A percentile compares a stretch with the other conserved stretches of the same genome.
phyloP scores from a whole-genome alignment of 2,113 vertebrate genomes.

The Taurulus bubalis region DNA sequence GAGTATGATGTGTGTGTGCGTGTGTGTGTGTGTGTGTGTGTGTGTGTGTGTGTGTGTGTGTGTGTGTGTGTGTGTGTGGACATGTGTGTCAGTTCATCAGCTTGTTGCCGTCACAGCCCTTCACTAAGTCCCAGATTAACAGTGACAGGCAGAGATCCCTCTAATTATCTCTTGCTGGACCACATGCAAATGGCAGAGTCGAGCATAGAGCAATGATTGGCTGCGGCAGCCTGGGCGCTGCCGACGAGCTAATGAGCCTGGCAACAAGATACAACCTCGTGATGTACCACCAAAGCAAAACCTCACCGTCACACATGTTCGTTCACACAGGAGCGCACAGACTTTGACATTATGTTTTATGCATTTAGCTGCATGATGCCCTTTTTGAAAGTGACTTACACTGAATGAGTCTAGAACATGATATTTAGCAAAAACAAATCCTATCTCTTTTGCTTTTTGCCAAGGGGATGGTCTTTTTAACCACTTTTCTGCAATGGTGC shows the following conservation, averaged over 20 bases:
- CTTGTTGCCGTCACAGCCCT: slow-evolving; percentile 80
- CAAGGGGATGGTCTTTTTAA: not conserved
- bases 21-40: slow-evolving; percentile 47
- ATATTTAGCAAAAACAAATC: slow-evolving; percentile 12
- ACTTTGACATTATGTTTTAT: slow-evolving; percentile 21
- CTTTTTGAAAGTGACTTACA: slow-evolving; percentile 14
- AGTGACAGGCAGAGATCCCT: slow-evolving; percentile 87
- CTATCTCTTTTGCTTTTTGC: not conserved
- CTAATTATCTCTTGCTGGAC: slow-evolving; percentile 86
- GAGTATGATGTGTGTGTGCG: slow-evolving; percentile 43
- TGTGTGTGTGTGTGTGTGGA: slow-evolving; percentile 39
- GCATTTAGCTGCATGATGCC: slow-evolving; percentile 25
- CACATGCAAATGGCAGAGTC: slow-evolving; percentile 83
- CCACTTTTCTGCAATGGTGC: not conserved
- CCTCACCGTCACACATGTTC: slow-evolving; percentile 34
- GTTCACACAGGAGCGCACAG: slow-evolving; percentile 17
- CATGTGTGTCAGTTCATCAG: slow-evolving; percentile 73
- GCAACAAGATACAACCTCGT: slow-evolving; percentile 74
- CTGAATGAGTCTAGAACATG: not conserved
- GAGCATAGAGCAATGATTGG: slow-evolving; percentile 72
- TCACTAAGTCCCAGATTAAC: slow-evolving; percentile 86
- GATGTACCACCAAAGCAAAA: slow-evolving; percentile 68
- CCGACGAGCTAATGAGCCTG: slow-evolving; percentile 80
- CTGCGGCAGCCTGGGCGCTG: slow-evolving; percentile 60
- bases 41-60: not conserved